phyloP scores from a whole-genome alignment of 2,888 invertebrate genomes.

The Clanis bilineata region DNA sequence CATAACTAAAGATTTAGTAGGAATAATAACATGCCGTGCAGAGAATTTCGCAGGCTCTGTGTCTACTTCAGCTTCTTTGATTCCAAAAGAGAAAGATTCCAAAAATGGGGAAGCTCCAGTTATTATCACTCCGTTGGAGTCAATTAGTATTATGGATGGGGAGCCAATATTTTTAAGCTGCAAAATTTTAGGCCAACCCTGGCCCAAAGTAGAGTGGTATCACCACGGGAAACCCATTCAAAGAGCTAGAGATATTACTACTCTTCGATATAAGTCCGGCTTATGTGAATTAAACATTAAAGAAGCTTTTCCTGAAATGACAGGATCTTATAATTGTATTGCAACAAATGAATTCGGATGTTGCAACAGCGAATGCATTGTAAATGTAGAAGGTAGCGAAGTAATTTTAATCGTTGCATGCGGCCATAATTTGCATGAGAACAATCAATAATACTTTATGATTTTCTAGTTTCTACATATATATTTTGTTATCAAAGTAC shows the following conservation, averaged over 20 bases:
- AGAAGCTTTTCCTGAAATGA: slow-evolving; percentile 95
- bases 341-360: slow-evolving; percentile 92
- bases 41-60: slow-evolving; percentile 95
- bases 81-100: slow-evolving; percentile 81
- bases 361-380: slow-evolving; percentile 88
- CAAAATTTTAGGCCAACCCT: slow-evolving; percentile 88
- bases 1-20: slow-evolving; percentile 85
- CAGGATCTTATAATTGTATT: slow-evolving; percentile 92
- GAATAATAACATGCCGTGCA: slow-evolving; percentile 92
- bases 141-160: slow-evolving; percentile 93
- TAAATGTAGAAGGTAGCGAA: slow-evolving; percentile 90
- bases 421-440: slow-evolving; percentile 44
- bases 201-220: slow-evolving; percentile 91
- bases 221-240: slow-evolving; percentile 87
- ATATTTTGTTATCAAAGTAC: not conserved
- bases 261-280: slow-evolving; percentile 89
- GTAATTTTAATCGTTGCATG: slow-evolving; percentile 51
- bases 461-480: slow-evolving; percentile 2
- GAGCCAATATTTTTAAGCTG: slow-evolving; percentile 90
- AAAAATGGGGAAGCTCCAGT: slow-evolving; percentile 83
- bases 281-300: slow-evolving; percentile 90
- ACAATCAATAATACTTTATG: slow-evolving; percentile 13
- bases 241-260: slow-evolving; percentile 89
- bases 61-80: slow-evolving; percentile 90
- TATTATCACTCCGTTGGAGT: slow-evolving; percentile 88